Conservation (phyloP, 2,888 invertebrate species). For the Suillia variegata region DNA sequence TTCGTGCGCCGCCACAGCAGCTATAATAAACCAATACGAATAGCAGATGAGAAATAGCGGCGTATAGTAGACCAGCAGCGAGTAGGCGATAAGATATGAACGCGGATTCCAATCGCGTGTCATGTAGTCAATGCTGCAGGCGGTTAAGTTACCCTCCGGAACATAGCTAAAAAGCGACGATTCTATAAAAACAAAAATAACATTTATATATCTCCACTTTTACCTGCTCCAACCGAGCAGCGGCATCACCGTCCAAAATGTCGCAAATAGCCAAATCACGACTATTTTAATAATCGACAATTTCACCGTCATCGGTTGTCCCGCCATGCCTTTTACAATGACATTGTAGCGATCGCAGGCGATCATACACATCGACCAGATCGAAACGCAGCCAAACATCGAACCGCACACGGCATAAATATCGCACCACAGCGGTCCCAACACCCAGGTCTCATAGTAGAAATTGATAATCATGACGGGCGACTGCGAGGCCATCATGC, state of each 20-base stretch:
- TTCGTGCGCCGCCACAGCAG: slow-evolving; percentile 66
- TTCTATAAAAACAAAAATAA: not conserved
- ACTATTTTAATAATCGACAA: slow-evolving; percentile 63
- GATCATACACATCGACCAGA: slow-evolving; percentile 90
- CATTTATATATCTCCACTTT: not conserved
- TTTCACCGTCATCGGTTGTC: slow-evolving; percentile 64
- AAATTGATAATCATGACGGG: slow-evolving; percentile 68
- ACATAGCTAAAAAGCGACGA: slow-evolving; percentile 60
- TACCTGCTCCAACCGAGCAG: slow-evolving; percentile 66
- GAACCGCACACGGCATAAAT: slow-evolving; percentile 69
- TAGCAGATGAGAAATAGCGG: slow-evolving; percentile 65
- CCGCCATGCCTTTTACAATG: slow-evolving; percentile 78
- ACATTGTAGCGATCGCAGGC: slow-evolving; percentile 90
- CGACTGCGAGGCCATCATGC: slow-evolving; percentile 66
- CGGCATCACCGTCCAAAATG: slow-evolving; percentile 65
- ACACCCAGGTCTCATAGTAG: slow-evolving; percentile 67
- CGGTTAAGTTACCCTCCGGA: slow-evolving; percentile 69
- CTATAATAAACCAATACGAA: slow-evolving; percentile 67
- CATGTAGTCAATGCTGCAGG: slow-evolving; percentile 65
- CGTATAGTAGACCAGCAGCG: slow-evolving; percentile 61
- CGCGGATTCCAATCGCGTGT: slow-evolving; percentile 61
- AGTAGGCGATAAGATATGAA: slow-evolving; percentile 63
- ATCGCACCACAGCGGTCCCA: slow-evolving; percentile 67
- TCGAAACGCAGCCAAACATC: slow-evolving; percentile 83
- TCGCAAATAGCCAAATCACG: slow-evolving; percentile 64